Evolutionary conservation across 2,888 invertebrate species (phyloP), one percentile per base, ranked within the genome.

Genomic region (Ophion ventricosus): DNA sequence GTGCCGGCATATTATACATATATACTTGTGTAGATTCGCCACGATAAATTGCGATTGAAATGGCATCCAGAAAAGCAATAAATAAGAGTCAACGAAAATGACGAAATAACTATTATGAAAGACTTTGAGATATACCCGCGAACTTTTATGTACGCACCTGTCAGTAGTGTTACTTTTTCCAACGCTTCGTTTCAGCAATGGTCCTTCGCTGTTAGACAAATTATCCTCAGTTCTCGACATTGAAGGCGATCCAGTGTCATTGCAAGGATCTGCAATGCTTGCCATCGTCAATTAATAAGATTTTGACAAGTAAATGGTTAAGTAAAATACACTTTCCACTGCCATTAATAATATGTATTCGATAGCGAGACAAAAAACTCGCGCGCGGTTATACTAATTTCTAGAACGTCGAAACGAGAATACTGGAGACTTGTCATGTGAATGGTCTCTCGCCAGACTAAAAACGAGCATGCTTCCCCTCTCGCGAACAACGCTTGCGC

Each of bases 181-280:
- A 43, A 90, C 84, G 66, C 74, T 88, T 64, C 90, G 88, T 86
- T 90, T 90, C 54, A 93, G 89, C 74, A 92, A 83, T 3, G 92
- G 92, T 2, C 92, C 92, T 73, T 93, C 93, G 70, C 92, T 93
- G 80, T 92, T 93, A 29, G 92, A 92, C 64, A 93, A 86, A 88
- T 92, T 92, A 83, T 93, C 93, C 73, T 93, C 93, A 49, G 90
- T 87, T 80, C 91, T 91, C 17, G 93, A 92, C 88, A 93, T 92
- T 75, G 91, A 91, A 43, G 91, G 91, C 49, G 92, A 92, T 61
- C 89, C 91, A 17, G 89, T 87, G 57, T 90, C 90, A 84, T 89
- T 90, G 74, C 88, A 88, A 20, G 88, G 80, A 72, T 91, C 87
- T 56, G 89, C 77, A 35, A 88, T 86, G 66, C 73, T 89, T 78